These are phyloP conservation scores for Spilarctia lutea DNA, from an alignment of 2,888 invertebrate genomes.

Conservation along the genomic window DNA sequence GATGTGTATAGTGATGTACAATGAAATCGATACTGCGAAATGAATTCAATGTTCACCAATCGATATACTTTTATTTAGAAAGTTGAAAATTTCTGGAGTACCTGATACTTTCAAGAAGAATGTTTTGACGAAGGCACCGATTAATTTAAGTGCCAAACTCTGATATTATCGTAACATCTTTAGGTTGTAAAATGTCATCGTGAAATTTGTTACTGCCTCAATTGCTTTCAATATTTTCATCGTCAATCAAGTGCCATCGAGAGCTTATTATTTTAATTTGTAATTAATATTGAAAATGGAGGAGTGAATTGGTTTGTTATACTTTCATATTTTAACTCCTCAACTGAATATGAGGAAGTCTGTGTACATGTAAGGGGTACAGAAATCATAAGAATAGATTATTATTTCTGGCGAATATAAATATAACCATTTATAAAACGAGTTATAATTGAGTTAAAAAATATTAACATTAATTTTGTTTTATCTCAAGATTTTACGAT, in stretches of 20 bases:
- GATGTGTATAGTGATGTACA: neutral
- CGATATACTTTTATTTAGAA: neutral
- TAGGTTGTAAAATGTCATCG: slow-evolving; percentile 55
- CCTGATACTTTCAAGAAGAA: slow-evolving; percentile 36
- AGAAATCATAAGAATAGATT: neutral
- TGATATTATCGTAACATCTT: slow-evolving; percentile 57
- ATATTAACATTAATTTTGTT: no score
- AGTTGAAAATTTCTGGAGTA: slow-evolving; percentile 35
- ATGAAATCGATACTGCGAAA: neutral
- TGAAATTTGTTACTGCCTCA: slow-evolving; percentile 53
- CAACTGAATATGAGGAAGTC: neutral
- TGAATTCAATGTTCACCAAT: neutral
- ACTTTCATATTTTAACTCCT: neutral
- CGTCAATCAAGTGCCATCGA: slow-evolving; percentile 28
- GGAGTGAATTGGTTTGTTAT: neutral
- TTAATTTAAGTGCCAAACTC: slow-evolving; percentile 51
- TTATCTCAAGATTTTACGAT: no score
- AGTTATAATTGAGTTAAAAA: no score
- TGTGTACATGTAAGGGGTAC: no score
- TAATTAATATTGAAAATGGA: neutral
- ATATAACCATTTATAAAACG: neutral
- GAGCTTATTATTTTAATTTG: slow-evolving; percentile 24
- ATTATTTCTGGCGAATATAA: neutral
- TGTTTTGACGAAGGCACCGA: slow-evolving; percentile 50
- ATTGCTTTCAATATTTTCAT: slow-evolving; percentile 46